Evolutionary conservation across 2,888 invertebrate genomes (phyloP), one percentile per base, ranked within the genome.

Genomic region (Oxyteleia sp.): DNA sequence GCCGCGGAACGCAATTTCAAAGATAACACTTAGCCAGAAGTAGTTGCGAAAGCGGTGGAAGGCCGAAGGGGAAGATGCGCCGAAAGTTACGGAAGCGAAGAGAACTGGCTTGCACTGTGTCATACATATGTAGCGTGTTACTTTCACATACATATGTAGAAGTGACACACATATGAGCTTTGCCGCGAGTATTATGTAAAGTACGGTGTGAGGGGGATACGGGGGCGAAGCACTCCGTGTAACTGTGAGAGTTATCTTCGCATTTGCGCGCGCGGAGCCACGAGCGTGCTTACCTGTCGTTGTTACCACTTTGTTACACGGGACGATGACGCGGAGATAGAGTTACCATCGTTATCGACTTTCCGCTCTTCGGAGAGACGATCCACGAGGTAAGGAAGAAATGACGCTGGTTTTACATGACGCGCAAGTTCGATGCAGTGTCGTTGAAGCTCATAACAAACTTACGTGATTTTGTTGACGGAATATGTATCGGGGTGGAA

Each of bases 1-100:
- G 66, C 87, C 87, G 79, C 85, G 87, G 85, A 89, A 89, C 87
- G 88, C 89, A 89, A 90, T 92, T 92, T 90, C 89, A 88, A 89
- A 89, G 89, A 91, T 91, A 90, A 90, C 89, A 84, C 89, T 91
- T 87, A 88, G 87, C 87, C 82, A 81, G 86, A 78, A 81, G 87
- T 72, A 64, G 55, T 64, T 74, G 53, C 81, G 78, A 84, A 57
- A 78, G 76, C 57, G 69, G 16, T 5, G 5, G 26, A 26, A 26
- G 26, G 5, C 2, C 4, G 26, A 68, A 72, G 71, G 49, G 43
- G 38, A 20, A 75, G 75, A 57, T 75, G 51, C 38, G 29, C 71
- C 38, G 63, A 68, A 72, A 81, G 74, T 79, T 74, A 64, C 63
- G 41, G 45, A 64, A 57, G 38, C 49, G 59, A 51, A 51, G 75